These are phyloP conservation scores for Mythimna albipuncta DNA, from an alignment of 2,888 invertebrate species.

Conservation along the genomic window DNA sequence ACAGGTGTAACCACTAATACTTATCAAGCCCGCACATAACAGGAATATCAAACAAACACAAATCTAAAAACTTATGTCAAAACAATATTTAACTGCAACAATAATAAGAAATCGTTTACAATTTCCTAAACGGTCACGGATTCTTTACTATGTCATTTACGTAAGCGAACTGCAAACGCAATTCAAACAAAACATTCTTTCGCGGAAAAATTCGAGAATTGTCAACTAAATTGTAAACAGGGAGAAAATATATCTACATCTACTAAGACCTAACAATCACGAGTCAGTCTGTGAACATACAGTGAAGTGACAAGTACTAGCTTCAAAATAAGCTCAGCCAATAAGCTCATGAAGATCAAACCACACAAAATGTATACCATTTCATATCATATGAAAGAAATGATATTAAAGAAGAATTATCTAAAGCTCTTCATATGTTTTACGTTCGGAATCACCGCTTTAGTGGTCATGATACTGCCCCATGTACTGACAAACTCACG, in stretches of 20 bases:
- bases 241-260: constrained; percentile 19
- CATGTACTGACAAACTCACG: constrained; percentile 61
- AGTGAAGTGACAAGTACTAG: constrained; percentile 24
- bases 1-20: too few relatives aligned
- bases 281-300: constrained; percentile 34
- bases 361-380: constrained; percentile 52
- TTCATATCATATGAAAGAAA: constrained; percentile 74
- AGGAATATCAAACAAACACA: not conserved
- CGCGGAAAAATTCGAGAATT: constrained; percentile 53
- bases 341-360: constrained; percentile 45
- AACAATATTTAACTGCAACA: not conserved
- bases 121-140: constrained; percentile 18
- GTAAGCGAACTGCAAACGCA: constrained; percentile 30
- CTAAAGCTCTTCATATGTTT: constrained; percentile 63
- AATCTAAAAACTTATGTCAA: not conserved
- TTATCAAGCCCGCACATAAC: too few relatives aligned
- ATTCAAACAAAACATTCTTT: constrained; percentile 59
- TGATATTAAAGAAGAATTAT: constrained; percentile 68
- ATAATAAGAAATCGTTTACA: not conserved
- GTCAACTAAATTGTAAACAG: constrained; percentile 43
- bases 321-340: constrained; percentile 8
- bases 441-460: constrained; percentile 59
- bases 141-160: constrained; percentile 36
- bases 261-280: not conserved
- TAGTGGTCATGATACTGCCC: constrained; percentile 72